Evolutionary conservation across 2,797 vertebrate genomes (phyloP), one percentile per base, ranked within the genome.

Genomic region (Lagodon rhomboides): DNA sequence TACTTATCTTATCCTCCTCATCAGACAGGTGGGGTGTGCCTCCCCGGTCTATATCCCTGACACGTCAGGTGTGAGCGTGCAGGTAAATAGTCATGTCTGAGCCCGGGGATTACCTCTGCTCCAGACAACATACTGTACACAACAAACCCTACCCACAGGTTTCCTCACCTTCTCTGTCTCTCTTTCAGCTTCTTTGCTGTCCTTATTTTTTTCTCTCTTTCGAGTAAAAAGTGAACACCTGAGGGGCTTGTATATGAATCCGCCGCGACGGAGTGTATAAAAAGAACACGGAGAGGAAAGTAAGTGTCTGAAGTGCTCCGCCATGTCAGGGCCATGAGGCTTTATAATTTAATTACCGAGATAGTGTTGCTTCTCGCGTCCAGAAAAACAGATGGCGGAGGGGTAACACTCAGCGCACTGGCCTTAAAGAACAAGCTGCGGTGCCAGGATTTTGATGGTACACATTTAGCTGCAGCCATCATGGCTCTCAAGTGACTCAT

Each of bases 1-100:
- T 51, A 11, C 38, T 74, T 61, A 64, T 68, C 71, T 82, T 66
- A 13, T 43, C 46, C 44, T 75, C 47, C 22, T 78, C 62, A 38
- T 73, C 50, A 71, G 70, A 68, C 12, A 12, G 2, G 3, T 16
- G 66, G 54, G 76, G 61, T 59, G 74, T 77, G 77, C 56, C 75
- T 69, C 54, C 23, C n/a, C 58, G 6, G 61, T 73, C 66, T 83
- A 54, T 50, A 68, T 71, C 50, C 53, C 55, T 46, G 55, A 51
- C 61, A 60, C 16, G 17, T 83, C 68, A 69, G 43, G 44, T 78
- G 68, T 69, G 27, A 78, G 22, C 22, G 34, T 67, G 49, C 63
- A 78, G 71, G 70, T 80, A 92, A 93, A 91, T 83, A 91, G 84
- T 77, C 83, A 88, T 59, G 89, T 85, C 85, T 91, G 90, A 91